Base-by-base conservation (phyloP, 2,113 vertebrate genomes). In the Clinocottus analis region DNA sequence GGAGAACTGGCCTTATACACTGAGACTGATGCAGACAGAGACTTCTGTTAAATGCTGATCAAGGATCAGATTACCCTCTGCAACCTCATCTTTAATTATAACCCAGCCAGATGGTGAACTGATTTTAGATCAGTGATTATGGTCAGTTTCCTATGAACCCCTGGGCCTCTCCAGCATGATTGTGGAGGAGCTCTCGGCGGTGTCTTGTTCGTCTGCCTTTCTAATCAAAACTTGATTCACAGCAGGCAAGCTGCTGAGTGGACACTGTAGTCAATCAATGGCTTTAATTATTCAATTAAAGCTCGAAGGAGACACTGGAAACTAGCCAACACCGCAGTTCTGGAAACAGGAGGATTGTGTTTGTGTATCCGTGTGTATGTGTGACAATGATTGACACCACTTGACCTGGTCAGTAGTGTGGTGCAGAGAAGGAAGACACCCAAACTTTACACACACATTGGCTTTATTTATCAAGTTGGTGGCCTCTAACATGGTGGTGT, bases 281-380 rank as follows among this genome's bases (percentile, higher is more conserved):
- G 62, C 83, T 90, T 93, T 91, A 91, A 94, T 92, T 93, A 92
- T 92, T 92, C 87, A 91, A 91, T 92, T 91, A 90, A 80, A 90
- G 79, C 77, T 79, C 82, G 69, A 51, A 91, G 92, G 82, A 89
- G 86, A 82, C 17, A 25, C 35, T 80, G 82, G 83, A 82, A 89
- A 76, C 21, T 1, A 31, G 83, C 85, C 74, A 85, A 74, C 82
- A 37, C 56, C 58, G 72, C 86, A 79, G 25, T 61, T 79, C 53
- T 61, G 27, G 11, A 85, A 80, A 84, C 43, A 79, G 77, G 27
- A 79, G 68, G 51, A 59, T 49, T 72, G 63, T 81, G 53, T n/a
- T n/a, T n/a, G n/a, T n/a, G 47, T 3, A 19, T 68, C 29, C 53
- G 58, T n/a, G n/a, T n/a, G n/a, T 68, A 21, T 62, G 23, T 37